Percentiles rank a stretch among this genome's conserved stretches.
Conservation (phyloP, 2,888 invertebrate genomes). For the Neelides folsomi region DNA sequence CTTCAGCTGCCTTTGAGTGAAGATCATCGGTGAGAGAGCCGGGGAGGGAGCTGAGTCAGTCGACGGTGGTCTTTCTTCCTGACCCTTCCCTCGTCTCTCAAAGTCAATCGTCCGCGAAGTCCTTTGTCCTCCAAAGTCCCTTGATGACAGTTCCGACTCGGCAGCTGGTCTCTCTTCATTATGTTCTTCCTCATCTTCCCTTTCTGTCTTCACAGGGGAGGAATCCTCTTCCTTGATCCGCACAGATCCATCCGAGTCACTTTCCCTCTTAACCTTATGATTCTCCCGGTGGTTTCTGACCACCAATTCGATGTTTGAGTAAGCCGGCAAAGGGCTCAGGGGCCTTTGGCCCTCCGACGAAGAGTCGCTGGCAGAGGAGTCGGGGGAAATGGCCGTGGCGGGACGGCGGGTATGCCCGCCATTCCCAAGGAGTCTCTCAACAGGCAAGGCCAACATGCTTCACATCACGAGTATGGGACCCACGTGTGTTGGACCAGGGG, state of each 20-base stretch:
- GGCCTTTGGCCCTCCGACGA: background rate
- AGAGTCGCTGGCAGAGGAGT: background rate
- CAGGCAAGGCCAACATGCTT: slow-evolving; percentile 32
- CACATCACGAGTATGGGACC: background rate
- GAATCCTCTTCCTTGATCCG: background rate
- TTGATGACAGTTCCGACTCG: slow-evolving; percentile 1
- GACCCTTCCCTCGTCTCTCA: slow-evolving; percentile 8
- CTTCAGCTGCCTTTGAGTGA: slow-evolving; percentile 40
- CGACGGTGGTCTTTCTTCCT: slow-evolving; percentile 23
- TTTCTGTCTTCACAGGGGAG: background rate
- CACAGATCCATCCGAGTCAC: background rate
- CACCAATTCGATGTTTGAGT: background rate
- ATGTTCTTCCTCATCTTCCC: slow-evolving; percentile 4
- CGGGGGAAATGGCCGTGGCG: slow-evolving; percentile 4
- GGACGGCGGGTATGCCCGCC: slow-evolving; percentile 1
- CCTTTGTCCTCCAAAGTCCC: slow-evolving; percentile 3
- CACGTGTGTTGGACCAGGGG: background rate
- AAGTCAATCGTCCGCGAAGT: slow-evolving; percentile 12
- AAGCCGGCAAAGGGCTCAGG: background rate
- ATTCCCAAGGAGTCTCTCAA: slow-evolving; percentile 31
- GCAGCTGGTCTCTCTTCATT: background rate
- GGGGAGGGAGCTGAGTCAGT: slow-evolving; percentile 3
- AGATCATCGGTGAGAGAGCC: slow-evolving; percentile 1
- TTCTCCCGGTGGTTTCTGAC: too few species aligned
- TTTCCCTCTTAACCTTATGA: too few species aligned